Base-by-base conservation (phyloP, 2,113 vertebrate species). In the Ageneiosus marmoratus region DNA sequence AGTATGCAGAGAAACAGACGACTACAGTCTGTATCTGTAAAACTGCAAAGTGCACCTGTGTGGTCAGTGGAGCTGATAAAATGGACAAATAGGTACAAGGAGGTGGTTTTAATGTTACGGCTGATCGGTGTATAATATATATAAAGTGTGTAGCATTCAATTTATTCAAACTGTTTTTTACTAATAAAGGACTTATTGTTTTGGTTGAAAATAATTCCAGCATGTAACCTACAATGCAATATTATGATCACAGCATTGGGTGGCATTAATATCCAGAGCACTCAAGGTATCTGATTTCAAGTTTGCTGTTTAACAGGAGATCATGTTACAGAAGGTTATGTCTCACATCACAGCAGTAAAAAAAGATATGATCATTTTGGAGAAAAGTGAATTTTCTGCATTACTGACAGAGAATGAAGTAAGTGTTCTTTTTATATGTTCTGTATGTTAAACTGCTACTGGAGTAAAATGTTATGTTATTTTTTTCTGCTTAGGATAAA, bases 331-430 rank as follows among this genome's bases (percentile, higher is more conserved):
- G 91, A 96, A 95, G 83, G 92, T 99, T 48, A 97, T 99, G 97
- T 98, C 98, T 85, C 94, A 96, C 83, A 98, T 99, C 84, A 92
- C 94, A 13, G 86, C 92, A 0, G 94, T 99, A 37, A 99, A 98
- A 92, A 99, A 99, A 87, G 98, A 99, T 90, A 99, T 99, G 98
- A 93, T 99, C 72, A 99, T 99, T 90, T 94, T 99, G 82, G 98
- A 99, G 91, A 99, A 96, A 93, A 99, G 98, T 86, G 98, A 99
- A 91, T 99, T 99, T 91, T 97, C 96, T 53, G 89, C 96, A 9
- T 94, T 99, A 65, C 90, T 97, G 89, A 91, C 96, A 80, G 96
- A 98, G 91, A 99, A 96, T 1, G 97, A 99, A 95, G 98, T 99
- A 92, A 89, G 87, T 62, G 16, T 9, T 5, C 13, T 79, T 1